A percentile compares a stretch with the other conserved stretches of the same genome.
Conservation (phyloP, 2,797 vertebrate genomes). For the Enteromius argenteus region DNA sequence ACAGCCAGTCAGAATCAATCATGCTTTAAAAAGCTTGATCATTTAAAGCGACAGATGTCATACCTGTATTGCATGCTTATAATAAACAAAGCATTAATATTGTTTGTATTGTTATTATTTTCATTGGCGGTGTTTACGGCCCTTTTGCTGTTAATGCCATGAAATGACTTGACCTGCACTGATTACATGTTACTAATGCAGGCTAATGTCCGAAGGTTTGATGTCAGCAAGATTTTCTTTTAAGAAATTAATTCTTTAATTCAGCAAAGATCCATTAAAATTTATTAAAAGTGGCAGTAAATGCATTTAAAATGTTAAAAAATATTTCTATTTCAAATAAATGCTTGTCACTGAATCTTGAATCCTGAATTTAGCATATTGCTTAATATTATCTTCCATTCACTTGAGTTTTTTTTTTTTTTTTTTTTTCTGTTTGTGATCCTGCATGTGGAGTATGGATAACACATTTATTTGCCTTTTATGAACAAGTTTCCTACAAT, state of each 20-base stretch:
- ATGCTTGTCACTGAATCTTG: not conserved
- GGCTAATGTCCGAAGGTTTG: too few species aligned
- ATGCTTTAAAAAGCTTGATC: not conserved
- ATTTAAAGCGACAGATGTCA: not conserved
- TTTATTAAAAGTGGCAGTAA: not conserved
- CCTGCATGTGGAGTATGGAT: too few species aligned
- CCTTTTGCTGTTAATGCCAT: not conserved
- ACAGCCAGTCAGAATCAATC: not conserved
- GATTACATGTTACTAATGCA: not conserved
- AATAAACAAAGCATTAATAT: not conserved
- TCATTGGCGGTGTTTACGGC: not conserved
- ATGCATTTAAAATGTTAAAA: not conserved
- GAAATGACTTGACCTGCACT: not conserved
- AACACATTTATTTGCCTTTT: not conserved
- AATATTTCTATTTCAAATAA: not conserved
- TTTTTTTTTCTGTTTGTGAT: too few species aligned
- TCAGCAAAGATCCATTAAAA: not conserved
- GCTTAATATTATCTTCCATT: too few species aligned
- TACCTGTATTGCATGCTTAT: not conserved
- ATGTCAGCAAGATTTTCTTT: too few species aligned
- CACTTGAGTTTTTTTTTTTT: too few species aligned
- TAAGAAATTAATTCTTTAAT: too few species aligned
- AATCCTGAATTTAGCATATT: not conserved
- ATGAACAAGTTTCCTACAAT: not conserved
- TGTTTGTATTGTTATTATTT: not conserved